Evolutionary conservation across 2,888 invertebrate species (phyloP).

Genomic region (Heliconius cydno): DNA sequence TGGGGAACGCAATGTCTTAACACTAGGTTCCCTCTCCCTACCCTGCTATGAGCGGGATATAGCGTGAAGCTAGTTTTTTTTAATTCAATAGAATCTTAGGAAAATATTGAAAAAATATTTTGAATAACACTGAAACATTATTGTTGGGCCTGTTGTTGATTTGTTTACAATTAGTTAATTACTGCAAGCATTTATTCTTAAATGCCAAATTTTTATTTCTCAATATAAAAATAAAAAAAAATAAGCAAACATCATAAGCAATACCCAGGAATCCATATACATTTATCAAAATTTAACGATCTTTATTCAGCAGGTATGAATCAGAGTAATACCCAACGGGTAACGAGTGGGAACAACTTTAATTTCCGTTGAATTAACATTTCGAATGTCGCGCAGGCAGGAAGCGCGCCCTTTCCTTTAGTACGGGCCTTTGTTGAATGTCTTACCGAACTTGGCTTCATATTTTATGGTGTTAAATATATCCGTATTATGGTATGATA

Average conservation of each 20-base stretch:
- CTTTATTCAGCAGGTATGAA: constrained; percentile 50
- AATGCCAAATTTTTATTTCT: too few relatives aligned
- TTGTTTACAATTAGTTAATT: too few relatives aligned
- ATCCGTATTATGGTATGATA: constrained; percentile 37
- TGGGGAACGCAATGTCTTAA: too few relatives aligned
- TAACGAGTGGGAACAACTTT: constrained; percentile 79
- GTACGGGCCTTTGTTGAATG: constrained; percentile 52
- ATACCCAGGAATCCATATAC: constrained; percentile 1
- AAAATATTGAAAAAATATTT: too few relatives aligned
- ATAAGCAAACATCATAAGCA: background rate
- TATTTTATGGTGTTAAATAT: constrained; percentile 40
- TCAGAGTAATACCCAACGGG: constrained; percentile 69
- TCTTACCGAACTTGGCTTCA: constrained; percentile 51
- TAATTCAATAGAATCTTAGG: too few relatives aligned
- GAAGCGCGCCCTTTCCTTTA: constrained; percentile 73
- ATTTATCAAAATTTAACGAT: constrained; percentile 38
- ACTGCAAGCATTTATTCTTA: too few relatives aligned
- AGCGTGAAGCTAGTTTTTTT: too few relatives aligned
- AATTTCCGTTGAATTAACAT: constrained; percentile 83
- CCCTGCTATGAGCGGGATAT: too few relatives aligned
- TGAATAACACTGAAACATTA: too few relatives aligned
- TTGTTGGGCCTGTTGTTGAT: too few relatives aligned
- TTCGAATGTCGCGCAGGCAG: constrained; percentile 69
- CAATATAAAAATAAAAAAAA: background rate
- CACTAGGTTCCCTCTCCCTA: too few relatives aligned